Base-by-base conservation (phyloP, 2,797 vertebrate genomes). In the Crocidura indochinensis region DNA sequence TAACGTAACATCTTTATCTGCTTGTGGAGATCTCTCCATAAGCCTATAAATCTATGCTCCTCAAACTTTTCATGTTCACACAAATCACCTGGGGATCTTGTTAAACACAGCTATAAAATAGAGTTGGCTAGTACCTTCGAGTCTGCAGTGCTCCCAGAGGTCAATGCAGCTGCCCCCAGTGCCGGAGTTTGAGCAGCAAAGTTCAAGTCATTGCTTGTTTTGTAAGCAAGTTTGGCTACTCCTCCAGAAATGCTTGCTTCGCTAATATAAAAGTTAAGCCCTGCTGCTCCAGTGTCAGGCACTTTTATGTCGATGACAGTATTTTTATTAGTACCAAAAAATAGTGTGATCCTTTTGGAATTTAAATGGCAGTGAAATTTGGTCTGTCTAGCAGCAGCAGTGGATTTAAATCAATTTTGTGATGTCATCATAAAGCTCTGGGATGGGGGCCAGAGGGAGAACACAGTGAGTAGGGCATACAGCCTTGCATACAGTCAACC, bases 241-340 rank as follows among this genome's bases (percentile, higher is more conserved):
- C 20, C n/a, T 67, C 73, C 72, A 83, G 64, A 84, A 88, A 47
- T 53, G 22, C 49, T 93, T 91, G 62, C 31, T 94, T 93, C 6
- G 2, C 51, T 85, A 75, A 77, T 77, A 74, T 29, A 53, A 83
- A 87, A 77, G 77, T 19, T 89, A 56, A 67, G 19, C 4, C 71
- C 20, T 67, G 51, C 29, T 68, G 47, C 65, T 67, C n/a, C 51
- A 44, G 78, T 82, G 92, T 49, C 86, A 60, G 76, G 49, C 22
- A 49, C 46, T 62, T 74, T 67, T 73, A 27, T 67, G 10, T 53
- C 47, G 0, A 76, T 7, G 77, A 47, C 47, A 83, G 10, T 72
- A 87, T 93, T 91, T 93, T 67, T 78, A 90, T 88, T 77, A 71
- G 31, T 62, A 60, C 79, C 79, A 85, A 85, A 80, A 73, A 20